phyloP scores from a whole-genome alignment of 2,888 invertebrate species.

The Limnephilus auricula region DNA sequence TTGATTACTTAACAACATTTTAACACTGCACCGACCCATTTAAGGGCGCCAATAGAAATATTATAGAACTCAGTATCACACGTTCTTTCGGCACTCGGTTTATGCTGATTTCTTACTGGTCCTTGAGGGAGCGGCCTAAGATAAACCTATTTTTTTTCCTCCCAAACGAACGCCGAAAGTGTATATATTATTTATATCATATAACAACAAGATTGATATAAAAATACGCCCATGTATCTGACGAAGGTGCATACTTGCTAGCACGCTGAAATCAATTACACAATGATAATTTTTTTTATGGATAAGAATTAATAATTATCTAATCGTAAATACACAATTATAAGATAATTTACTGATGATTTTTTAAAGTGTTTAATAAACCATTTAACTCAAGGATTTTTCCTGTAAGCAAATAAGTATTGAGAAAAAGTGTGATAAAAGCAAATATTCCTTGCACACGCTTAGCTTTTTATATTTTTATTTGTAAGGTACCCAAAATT shows the following conservation, averaged over 20 bases:
- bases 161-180: neutral
- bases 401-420: neutral
- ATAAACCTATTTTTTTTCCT: neutral
- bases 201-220: neutral
- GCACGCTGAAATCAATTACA: neutral
- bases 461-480: neutral
- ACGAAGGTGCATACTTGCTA: neutral
- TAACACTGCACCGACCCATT: neutral
- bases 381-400: neutral
- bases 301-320: constrained; percentile 14
- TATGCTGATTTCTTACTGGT: too few species aligned
- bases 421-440: neutral
- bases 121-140: neutral
- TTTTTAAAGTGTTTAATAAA: neutral
- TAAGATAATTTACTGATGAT: neutral
- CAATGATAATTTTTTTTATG: neutral
- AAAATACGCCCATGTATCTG: neutral
- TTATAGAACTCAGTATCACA: too few species aligned
- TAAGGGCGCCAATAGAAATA: too few species aligned
- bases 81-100: too few species aligned
- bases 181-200: neutral
- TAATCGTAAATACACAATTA: neutral
- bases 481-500: neutral
- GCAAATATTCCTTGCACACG: neutral
- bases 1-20: neutral